Base-by-base conservation (phyloP, 2,888 invertebrate genomes). In the Agonopterix subpropinquella region DNA sequence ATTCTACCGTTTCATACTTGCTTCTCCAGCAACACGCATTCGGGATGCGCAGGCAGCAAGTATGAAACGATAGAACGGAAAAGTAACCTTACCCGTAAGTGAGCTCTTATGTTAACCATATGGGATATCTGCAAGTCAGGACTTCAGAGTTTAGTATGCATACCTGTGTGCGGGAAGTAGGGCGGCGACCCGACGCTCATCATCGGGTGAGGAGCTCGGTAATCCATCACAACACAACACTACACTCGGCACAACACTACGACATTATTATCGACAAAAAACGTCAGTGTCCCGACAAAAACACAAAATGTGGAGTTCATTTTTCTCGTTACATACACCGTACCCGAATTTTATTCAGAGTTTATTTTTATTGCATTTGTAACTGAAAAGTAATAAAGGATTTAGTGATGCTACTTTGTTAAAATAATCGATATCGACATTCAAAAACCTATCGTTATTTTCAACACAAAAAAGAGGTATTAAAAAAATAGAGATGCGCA, bases 161-260 rank as follows among this genome's bases (percentile, higher is more conserved):
- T 78, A 89, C 89, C 88, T 83, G 86, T 70, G 50, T 77, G 81
- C 8, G 78, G 77, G 64, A 76, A 84, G 83, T 79, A 86, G 51
- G 83, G 78, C 61, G 80, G 58, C 56, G 80, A 82, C 56, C 80
- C 83, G 70, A 70, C 75, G 76, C 70, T 79, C 72, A 77, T 70
- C 67, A 74, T 65, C 52, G 88, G 85, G 61, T 78, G 77, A 37
- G 87, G 86, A 52, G 82, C 81, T 43, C 89, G 79, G 65, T 87
- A 88, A 64, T 89, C 89, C 89, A 89, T 88, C 57, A 44, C 44
- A 61, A 59, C 61, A 50, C 65, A 63, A 56, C 70, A 63, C 42
- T 13, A 10, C 39, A 39, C 11, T 28, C 39, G n/a, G 11, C 39
- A 39, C 39, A 39, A 9, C 28, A 28, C 28, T 28, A 28, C 55